Base-by-base conservation (phyloP, 2,888 invertebrate species). In the Melanostoma scalare region DNA sequence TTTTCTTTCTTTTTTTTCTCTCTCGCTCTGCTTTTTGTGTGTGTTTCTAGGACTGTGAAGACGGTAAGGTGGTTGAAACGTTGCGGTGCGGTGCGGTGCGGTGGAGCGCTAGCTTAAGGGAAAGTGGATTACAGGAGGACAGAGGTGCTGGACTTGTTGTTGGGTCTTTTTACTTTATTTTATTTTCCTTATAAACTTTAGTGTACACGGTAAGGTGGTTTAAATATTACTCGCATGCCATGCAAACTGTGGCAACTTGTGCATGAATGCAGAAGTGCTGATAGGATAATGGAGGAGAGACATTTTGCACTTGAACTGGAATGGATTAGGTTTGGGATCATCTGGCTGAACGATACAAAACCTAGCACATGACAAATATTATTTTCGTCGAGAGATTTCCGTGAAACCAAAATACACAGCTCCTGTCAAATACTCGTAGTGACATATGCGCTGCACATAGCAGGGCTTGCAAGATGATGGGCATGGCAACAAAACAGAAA, bases 121-220 rank as follows among this genome's bases (percentile, higher is more conserved):
- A 79, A 84, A 84, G 74, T 84, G 84, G 84, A 84, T 84, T 84
- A 84, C 69, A 46, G 44, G 69, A 74, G 84, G 79, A 84, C 69
- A 79, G 69, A 74, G 69, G 69, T 74, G 69, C 72, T 75, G 46
- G 38, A 58, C 44, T 63, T 48, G 60, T 48, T 42, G 20, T 40
- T 31, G 48, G 52, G 38, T 36, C n/a, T 31, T 40, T 48, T 9
- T 35, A 4, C n/a, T 30, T 10, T 20, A 30, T 53, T 5, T 58
- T 44, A 42, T 58, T 36, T 8, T 55, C 30, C 8, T 20, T 61
- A 10, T 20, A 8, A 42, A 55, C 48, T 46, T 53, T 55, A 33
- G 46, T 73, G 46, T 46, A 67, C 67, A 67, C 67, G 56, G 55
- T 38, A 10, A 61, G 52, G 55, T 46, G 60, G 61, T 72, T 53